phyloP scores from a whole-genome alignment of 2,113 vertebrate genomes.

The Thunnus thynnus region DNA sequence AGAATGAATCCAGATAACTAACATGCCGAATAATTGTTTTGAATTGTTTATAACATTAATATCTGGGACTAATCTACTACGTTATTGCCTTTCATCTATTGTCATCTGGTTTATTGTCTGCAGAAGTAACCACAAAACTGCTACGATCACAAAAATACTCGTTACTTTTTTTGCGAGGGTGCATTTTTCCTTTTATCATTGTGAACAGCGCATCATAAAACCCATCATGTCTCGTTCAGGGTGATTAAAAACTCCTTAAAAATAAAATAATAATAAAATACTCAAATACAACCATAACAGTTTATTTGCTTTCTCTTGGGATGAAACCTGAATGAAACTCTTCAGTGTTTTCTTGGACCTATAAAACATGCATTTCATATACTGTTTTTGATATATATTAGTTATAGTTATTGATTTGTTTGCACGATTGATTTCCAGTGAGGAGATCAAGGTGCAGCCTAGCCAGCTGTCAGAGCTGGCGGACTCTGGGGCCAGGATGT shows the following conservation, averaged over 20 bases:
- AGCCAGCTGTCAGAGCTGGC: slow-evolving; percentile 89
- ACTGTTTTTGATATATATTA: neutral
- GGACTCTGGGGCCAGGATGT: slow-evolving; percentile 89
- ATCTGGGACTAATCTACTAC: neutral
- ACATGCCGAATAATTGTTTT: no score
- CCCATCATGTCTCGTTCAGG: neutral
- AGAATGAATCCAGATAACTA: no score
- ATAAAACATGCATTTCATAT: neutral
- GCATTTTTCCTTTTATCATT: no score
- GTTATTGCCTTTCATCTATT: neutral
- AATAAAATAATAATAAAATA: neutral
- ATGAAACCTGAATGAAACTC: neutral
- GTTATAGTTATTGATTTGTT: neutral
- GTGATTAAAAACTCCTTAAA: neutral
- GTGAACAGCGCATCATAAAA: neutral
- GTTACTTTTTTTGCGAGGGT: no score
- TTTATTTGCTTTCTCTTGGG: no score
- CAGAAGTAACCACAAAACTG: neutral
- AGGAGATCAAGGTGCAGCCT: slow-evolving; percentile 96
- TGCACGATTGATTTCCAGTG: slow-evolving; percentile 82
- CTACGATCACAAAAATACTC: no score
- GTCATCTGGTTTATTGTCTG: neutral
- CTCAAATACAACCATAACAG: no score
- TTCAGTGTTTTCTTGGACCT: neutral
- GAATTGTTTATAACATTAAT: no score